These are phyloP conservation scores for Pomatorhinus ruficollis DNA, from an alignment of 2,113 vertebrate species.

Conservation along the genomic window DNA sequence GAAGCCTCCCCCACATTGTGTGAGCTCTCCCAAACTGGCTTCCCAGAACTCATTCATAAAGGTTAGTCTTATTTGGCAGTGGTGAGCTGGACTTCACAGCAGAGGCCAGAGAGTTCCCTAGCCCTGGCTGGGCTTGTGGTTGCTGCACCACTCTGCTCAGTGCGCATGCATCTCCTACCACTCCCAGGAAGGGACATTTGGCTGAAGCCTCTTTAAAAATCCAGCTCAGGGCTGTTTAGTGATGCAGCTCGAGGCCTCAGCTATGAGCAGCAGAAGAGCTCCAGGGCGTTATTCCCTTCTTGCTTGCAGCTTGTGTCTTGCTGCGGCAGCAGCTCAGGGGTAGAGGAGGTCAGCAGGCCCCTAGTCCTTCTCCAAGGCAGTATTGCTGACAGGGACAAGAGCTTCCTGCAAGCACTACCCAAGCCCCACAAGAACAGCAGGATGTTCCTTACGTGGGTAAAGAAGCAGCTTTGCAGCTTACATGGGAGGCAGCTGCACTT, in stretches of 20 bases:
- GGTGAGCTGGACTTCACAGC: background rate
- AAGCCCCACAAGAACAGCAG: background rate
- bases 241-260: background rate
- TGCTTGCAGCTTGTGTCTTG: background rate
- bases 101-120: background rate
- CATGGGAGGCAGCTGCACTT: background rate
- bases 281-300: background rate
- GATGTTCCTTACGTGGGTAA: conserved; percentile 9
- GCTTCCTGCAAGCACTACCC: background rate
- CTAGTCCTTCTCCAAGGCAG: background rate
- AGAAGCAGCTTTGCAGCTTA: conserved; percentile 49
- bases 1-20: background rate
- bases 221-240: background rate
- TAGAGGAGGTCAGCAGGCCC: background rate
- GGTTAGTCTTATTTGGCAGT: background rate
- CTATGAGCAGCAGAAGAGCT: background rate
- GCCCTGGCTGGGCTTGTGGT: background rate
- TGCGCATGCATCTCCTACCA: background rate
- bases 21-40: background rate
- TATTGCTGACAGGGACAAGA: background rate
- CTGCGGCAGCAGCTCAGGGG: background rate
- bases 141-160: background rate
- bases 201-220: background rate
- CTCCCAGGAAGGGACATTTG: background rate
- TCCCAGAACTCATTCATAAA: background rate